These are phyloP conservation scores for Harpalus rubripes DNA, from an alignment of 2,888 invertebrate species.

Conservation along the genomic window DNA sequence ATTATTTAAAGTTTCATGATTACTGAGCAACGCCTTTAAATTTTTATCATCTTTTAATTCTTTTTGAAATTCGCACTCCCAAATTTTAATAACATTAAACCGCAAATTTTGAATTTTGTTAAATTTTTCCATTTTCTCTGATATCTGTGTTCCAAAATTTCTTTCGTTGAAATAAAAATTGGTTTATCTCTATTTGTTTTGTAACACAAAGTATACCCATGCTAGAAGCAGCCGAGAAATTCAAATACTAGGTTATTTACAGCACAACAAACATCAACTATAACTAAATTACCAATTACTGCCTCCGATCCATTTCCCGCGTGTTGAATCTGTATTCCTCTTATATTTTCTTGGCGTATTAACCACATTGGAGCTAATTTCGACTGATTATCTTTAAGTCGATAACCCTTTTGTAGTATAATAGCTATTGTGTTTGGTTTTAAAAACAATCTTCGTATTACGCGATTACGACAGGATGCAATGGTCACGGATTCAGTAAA, in stretches of 20 bases:
- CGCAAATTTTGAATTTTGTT: slow-evolving; percentile 19
- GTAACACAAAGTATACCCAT: no score
- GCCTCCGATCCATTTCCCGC: slow-evolving; percentile 59
- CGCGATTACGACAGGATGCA: slow-evolving; percentile 70
- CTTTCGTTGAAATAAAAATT: slow-evolving; percentile 29
- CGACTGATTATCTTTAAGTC: slow-evolving; percentile 45
- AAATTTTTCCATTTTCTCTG: slow-evolving; percentile 8
- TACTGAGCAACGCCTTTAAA: no score
- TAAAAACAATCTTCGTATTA: slow-evolving; percentile 70
- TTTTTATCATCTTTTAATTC: no score
- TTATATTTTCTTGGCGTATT: slow-evolving; percentile 55
- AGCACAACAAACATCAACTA: slow-evolving; percentile 7
- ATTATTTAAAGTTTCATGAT: no score
- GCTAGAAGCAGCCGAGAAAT: slow-evolving; percentile 11
- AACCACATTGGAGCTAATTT: no score
- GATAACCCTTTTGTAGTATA: slow-evolving; percentile 71
- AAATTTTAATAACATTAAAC: slow-evolving; percentile 24
- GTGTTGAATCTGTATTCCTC: slow-evolving; percentile 64
- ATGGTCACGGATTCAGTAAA: slow-evolving; percentile 71
- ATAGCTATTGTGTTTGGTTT: no score
- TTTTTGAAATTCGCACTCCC: no score
- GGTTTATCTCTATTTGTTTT: no score
- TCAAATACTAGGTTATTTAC: slow-evolving; percentile 23
- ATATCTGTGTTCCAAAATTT: slow-evolving; percentile 13
- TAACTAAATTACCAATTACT: neutral